Conservation (phyloP, 2,113 vertebrate species). For the Jacana jacana region DNA sequence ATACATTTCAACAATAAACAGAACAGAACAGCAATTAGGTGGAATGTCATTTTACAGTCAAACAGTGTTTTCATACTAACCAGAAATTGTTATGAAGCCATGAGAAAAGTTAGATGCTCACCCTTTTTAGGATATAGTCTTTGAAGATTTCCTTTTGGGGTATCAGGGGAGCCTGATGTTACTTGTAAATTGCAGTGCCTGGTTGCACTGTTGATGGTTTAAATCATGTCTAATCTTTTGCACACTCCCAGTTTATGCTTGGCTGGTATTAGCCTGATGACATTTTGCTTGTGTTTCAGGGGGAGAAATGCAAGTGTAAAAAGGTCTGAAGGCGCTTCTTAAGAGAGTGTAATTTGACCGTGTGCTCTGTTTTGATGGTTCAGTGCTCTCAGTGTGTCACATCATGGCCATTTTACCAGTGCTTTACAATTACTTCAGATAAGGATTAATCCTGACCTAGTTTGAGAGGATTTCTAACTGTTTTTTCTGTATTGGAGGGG, state of each 20-base stretch:
- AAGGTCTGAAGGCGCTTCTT: constrained; percentile 15
- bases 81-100: constrained; percentile 2
- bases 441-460: constrained; percentile 73
- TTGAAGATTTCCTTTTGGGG: constrained; percentile 42
- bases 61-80: constrained; percentile 33
- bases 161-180: neutral
- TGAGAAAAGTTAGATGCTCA: constrained; percentile 23
- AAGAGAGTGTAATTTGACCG: constrained; percentile 51
- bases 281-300: constrained; percentile 17
- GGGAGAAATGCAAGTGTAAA: neutral
- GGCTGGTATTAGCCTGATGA: neutral
- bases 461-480: constrained; percentile 59
- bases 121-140: constrained; percentile 13
- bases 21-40: neutral
- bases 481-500: constrained; percentile 8
- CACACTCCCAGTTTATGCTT: neutral
- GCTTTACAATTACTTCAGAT: constrained; percentile 62
- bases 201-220: neutral
- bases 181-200: constrained; percentile 26
- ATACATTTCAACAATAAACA: constrained; percentile 10
- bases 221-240: constrained; percentile 5
- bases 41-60: constrained; percentile 45
- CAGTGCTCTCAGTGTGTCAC: constrained; percentile 4
- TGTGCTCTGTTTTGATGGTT: constrained; percentile 51
- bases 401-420: constrained; percentile 54